phyloP scores from a whole-genome alignment of 2,888 invertebrate genomes.

The Phalera bucephala region DNA sequence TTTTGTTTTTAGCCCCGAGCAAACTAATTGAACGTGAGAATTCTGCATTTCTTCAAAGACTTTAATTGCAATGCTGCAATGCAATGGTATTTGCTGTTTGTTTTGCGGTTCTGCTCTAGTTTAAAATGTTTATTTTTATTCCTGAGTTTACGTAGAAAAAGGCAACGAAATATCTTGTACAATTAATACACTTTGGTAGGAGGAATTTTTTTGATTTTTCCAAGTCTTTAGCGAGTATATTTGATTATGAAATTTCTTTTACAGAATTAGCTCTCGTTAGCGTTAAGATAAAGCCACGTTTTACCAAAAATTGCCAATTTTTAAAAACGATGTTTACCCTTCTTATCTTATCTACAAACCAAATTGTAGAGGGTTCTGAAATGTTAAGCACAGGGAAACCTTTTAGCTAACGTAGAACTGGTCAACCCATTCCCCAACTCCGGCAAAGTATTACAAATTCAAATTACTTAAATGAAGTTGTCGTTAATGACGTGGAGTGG shows the following conservation, averaged over 20 bases:
- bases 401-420: too few species aligned
- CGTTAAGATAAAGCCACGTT: too few species aligned
- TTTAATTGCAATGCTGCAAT: background rate
- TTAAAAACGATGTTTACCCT: too few species aligned
- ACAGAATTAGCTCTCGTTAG: too few species aligned
- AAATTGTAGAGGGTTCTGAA: slow-evolving; percentile 3
- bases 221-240: too few species aligned
- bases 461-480: slow-evolving; percentile 20
- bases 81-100: background rate
- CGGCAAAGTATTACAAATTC: slow-evolving; percentile 22
- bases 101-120: background rate
- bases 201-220: too few species aligned
- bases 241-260: too few species aligned
- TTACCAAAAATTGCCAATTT: too few species aligned
- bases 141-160: too few species aligned
- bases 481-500: slow-evolving; percentile 5
- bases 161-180: too few species aligned
- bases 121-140: too few species aligned
- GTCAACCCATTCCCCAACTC: slow-evolving; percentile 15
- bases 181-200: too few species aligned
- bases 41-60: background rate
- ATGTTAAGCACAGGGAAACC: slow-evolving; percentile 8
- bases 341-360: background rate
- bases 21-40: background rate
- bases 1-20: slow-evolving; percentile 25